Percentiles rank a stretch among this genome's conserved stretches.
Conservation (phyloP, 2,888 invertebrate genomes). For the Stegophylla sp. region DNA sequence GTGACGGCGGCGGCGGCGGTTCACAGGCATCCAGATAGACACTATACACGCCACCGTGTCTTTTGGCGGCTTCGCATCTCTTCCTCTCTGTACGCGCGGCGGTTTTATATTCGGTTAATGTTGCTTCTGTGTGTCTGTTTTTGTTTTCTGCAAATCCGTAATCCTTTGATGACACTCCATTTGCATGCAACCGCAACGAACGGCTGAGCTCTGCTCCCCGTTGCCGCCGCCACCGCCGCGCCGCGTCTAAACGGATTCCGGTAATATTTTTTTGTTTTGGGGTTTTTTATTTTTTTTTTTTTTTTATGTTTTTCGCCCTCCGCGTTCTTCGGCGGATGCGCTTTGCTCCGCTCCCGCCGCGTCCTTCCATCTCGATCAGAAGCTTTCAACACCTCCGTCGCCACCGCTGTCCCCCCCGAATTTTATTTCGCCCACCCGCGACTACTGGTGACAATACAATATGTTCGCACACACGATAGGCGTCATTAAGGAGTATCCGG, state of each 20-base stretch:
- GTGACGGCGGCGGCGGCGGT: too few species aligned
- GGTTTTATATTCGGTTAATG: slow-evolving; percentile 59
- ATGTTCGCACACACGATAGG: too few species aligned
- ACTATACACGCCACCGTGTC: neutral
- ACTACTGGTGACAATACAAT: too few species aligned
- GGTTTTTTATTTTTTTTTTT: neutral
- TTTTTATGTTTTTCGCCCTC: slow-evolving; percentile 38
- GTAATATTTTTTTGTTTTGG: slow-evolving; percentile 54
- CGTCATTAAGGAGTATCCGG: too few species aligned
- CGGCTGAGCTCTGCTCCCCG: slow-evolving; percentile 49
- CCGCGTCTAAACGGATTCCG: slow-evolving; percentile 51
- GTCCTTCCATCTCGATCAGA: neutral
- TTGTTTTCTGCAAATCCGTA: slow-evolving; percentile 58
- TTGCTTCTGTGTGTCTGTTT: slow-evolving; percentile 54
- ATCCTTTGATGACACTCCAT: slow-evolving; percentile 59
- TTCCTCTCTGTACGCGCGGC: slow-evolving; percentile 37
- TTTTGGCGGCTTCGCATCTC: too few species aligned
- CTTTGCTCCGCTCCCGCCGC: neutral
- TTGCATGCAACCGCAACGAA: slow-evolving; percentile 52
- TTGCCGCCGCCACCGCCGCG: too few species aligned
- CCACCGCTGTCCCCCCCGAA: too few species aligned
- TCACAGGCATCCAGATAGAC: neutral
- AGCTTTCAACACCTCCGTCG: slow-evolving; percentile 22
- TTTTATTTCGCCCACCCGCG: too few species aligned
- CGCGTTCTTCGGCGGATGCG: neutral